Percentiles rank a stretch among this genome's conserved stretches.
Conservation (phyloP, 2,888 invertebrate species). For the Sarcophaga subvicina region DNA sequence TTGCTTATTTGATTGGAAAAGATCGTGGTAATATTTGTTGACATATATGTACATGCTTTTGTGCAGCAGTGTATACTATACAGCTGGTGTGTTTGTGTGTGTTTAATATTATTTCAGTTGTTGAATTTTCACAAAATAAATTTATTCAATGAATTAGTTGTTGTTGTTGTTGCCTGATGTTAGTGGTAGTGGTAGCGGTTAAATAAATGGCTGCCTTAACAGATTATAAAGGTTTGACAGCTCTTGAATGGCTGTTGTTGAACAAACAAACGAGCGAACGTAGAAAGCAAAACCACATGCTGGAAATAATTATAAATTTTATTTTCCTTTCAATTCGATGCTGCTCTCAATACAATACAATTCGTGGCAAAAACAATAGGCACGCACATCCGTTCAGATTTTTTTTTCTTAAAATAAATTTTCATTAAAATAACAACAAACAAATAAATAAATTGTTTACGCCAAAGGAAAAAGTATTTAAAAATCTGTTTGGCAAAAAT, state of each 20-base stretch:
- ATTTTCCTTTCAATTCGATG: background rate
- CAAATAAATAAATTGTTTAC: too few species aligned
- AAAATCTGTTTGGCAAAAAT: background rate
- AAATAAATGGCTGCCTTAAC: constrained; percentile 54
- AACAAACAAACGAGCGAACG: background rate
- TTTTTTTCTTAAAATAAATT: too few species aligned
- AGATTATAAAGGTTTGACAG: constrained; percentile 57
- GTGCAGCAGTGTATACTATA: too few species aligned
- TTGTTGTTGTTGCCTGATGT: background rate
- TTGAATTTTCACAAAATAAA: constrained; percentile 43
- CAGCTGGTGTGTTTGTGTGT: background rate
- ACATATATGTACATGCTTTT: too few species aligned
- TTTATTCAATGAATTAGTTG: constrained; percentile 13
- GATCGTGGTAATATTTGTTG: too few species aligned
- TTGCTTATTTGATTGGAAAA: too few species aligned
- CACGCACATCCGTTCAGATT: background rate
- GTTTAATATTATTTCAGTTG: constrained; percentile 54
- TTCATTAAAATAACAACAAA: too few species aligned
- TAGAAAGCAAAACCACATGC: constrained; percentile 50
- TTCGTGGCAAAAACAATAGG: background rate
- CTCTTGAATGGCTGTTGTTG: background rate
- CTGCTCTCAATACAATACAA: too few species aligned
- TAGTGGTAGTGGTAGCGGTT: constrained; percentile 12
- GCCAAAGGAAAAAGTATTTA: background rate
- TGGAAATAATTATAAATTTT: constrained; percentile 55